Evolutionary conservation across 2,797 vertebrate genomes (phyloP).

Genomic region (Acanthurus leucopareius): DNA sequence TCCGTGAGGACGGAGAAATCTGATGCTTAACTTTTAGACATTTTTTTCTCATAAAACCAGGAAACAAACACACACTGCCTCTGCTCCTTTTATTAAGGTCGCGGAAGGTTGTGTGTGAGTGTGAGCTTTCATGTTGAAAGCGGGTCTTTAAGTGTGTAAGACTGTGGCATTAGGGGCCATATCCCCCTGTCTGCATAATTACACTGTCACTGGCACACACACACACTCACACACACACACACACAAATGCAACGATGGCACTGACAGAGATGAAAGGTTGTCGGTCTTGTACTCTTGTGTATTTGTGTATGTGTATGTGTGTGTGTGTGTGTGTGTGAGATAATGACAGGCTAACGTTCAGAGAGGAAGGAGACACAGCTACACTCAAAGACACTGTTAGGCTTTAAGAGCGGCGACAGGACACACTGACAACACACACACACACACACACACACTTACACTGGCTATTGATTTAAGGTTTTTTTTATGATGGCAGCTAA

Average conservation of each 20-base stretch:
- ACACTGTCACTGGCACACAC: slow-evolving; percentile 75
- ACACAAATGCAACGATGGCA: slow-evolving; percentile 66
- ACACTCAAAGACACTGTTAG: slow-evolving; percentile 73
- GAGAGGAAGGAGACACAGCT: slow-evolving; percentile 78
- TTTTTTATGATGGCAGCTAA: slow-evolving; percentile 13
- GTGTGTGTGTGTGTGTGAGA: slow-evolving; percentile 58
- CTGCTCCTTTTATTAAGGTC: slow-evolving; percentile 77
- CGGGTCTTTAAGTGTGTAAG: slow-evolving; percentile 79
- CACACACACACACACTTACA: slow-evolving; percentile 34
- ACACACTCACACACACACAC: slow-evolving; percentile 52
- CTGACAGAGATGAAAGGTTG: slow-evolving; percentile 83
- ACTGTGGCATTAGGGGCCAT: slow-evolving; percentile 82
- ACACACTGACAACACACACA: slow-evolving; percentile 61
- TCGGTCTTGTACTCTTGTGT: slow-evolving; percentile 60
- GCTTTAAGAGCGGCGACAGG: slow-evolving; percentile 75
- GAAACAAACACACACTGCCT: slow-evolving; percentile 58
- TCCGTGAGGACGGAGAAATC: slow-evolving; percentile 1
- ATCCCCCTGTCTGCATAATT: slow-evolving; percentile 82
- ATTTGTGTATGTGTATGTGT: slow-evolving; percentile 48
- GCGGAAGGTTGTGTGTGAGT: slow-evolving; percentile 57
- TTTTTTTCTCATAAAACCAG: slow-evolving; percentile 37
- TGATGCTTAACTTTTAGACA: neutral
- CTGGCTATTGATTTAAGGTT: slow-evolving; percentile 40
- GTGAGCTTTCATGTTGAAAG: slow-evolving; percentile 83
- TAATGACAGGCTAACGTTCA: slow-evolving; percentile 80